Evolutionary conservation across 1,140 invertebrate genomes (phyloP).

Genomic region (Phymorhynchus buccinoides): DNA sequence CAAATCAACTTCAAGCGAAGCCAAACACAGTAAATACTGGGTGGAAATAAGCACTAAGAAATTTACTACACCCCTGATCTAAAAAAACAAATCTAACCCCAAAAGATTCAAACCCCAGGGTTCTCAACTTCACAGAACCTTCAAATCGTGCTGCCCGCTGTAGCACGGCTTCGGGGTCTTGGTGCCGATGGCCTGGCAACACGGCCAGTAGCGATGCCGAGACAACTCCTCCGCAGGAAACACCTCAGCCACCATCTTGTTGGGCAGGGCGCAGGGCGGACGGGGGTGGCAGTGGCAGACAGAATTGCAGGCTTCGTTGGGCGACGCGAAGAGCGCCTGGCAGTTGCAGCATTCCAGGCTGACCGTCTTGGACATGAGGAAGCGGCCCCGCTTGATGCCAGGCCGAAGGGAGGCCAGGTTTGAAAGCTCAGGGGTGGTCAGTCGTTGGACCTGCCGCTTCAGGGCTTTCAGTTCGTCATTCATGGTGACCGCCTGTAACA

Average conservation of each 20-base stretch:
- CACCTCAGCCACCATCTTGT: slow-evolving; percentile 5
- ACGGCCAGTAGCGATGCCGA: slow-evolving; percentile 33
- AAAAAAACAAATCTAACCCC: not conserved
- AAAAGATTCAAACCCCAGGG: not conserved
- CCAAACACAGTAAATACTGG: too few species aligned
- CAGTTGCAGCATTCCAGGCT: slow-evolving; percentile 25
- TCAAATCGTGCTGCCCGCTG: slow-evolving; percentile 9
- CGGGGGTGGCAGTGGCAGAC: slow-evolving; percentile 11
- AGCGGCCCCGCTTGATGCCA: slow-evolving; percentile 26
- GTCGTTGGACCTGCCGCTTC: not conserved
- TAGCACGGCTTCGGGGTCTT: not conserved
- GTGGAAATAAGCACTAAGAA: too few species aligned
- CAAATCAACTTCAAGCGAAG: too few species aligned
- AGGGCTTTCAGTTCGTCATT: not conserved
- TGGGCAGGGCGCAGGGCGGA: not conserved
- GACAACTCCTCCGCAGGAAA: not conserved
- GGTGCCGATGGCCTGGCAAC: slow-evolving; percentile 1
- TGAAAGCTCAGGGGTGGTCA: too few species aligned
- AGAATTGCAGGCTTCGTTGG: slow-evolving; percentile 9
- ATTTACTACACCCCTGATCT: too few species aligned
- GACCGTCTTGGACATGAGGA: not conserved
- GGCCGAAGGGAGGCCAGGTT: not conserved
- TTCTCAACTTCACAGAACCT: not conserved
- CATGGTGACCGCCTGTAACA: not conserved
- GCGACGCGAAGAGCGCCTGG: not conserved